Base-by-base conservation (phyloP, 1,140 invertebrate species). In the Trachymyrmex cornetzi region DNA sequence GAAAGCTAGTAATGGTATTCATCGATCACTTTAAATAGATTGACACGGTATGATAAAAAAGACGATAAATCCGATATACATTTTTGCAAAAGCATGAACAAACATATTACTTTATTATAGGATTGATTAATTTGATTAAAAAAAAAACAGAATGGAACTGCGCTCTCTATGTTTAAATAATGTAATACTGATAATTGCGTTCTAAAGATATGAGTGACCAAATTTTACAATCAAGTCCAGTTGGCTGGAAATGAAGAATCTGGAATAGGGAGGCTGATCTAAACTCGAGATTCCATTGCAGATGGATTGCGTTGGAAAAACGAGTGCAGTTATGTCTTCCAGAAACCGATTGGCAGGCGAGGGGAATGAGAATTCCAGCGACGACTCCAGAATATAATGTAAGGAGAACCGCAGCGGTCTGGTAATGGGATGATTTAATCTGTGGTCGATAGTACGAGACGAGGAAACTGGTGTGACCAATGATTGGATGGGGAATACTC, bases 341-440 rank as follows among this genome's bases (percentile, higher is more conserved):
- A 22, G 80, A 84, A 84, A 84, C 75, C 80, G 69, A 84, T 84
- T 79, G 64, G 50, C 66, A 69, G 34, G 12, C 14, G 66, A 72
- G 50, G 27, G 72, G 48, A 69, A 88, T 67, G 74, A 63, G 87
- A 86, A 88, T 89, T 86, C 53, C 61, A 77, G 55, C 55, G 81
- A 89, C 69, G 61, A 64, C 55, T 75, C 63, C 30, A 44, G 69
- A 80, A 72, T 81, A 85, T 88, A 86, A 88, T 86, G 87, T 86
- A 85, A 85, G 57, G 87, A 88, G 66, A 86, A 85, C 87, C 87
- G 67, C 74, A 74, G 48, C 55, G 67, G 75, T 86, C 24, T 63
- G 27, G 72, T 89, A 89, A 89, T 89, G 48, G 77, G 77, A 89
- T 89, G 88, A 89, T 89, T 89, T 89, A 89, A 89, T 86, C 84